Evolutionary conservation across 2,113 vertebrate species (phyloP).

Genomic region (Axis porcinus): DNA sequence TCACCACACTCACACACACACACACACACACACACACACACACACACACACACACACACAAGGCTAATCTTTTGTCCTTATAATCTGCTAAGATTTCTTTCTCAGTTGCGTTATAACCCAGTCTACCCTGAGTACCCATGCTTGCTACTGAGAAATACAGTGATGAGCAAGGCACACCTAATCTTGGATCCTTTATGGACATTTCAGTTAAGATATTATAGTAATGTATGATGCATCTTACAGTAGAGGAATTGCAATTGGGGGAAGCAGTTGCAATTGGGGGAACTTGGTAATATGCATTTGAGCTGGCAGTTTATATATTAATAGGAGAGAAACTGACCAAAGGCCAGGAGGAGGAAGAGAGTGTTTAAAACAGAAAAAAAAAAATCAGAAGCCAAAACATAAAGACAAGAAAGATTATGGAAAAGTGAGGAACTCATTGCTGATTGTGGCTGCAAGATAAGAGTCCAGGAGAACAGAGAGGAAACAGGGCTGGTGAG

Average conservation of each 20-base stretch:
- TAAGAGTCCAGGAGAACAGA: neutral
- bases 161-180: neutral
- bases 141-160: slow-evolving; percentile 9
- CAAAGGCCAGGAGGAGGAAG: neutral
- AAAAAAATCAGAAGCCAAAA: neutral
- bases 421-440: neutral
- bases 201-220: neutral
- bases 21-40: neutral
- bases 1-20: neutral
- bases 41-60: neutral
- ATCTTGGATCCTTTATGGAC: neutral
- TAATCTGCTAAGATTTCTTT: neutral
- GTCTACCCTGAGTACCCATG: neutral
- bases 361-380: neutral
- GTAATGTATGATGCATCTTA: neutral
- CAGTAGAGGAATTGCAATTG: neutral
- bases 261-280: neutral
- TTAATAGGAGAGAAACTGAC: neutral
- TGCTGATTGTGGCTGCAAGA: neutral
- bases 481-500: neutral
- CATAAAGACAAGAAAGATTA: neutral
- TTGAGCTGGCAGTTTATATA: neutral
- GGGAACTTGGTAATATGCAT: neutral
- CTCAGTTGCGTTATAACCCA: neutral
- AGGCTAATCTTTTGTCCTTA: neutral